phyloP scores from a whole-genome alignment of 2,113 vertebrate genomes.

The Cygnus buccinator region DNA sequence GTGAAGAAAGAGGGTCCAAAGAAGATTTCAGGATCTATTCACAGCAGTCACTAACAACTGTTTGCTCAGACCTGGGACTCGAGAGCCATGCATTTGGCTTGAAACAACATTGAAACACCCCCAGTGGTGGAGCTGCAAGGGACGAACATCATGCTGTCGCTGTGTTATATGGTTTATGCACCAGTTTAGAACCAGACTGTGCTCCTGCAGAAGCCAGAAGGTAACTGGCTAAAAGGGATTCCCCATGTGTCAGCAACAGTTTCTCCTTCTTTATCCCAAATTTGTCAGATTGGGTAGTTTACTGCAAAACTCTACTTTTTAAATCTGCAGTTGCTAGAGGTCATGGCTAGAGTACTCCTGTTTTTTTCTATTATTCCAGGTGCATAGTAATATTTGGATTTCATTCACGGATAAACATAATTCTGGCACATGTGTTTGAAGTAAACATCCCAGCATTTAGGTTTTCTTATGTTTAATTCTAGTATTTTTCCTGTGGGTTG shows the following conservation, averaged over 20 bases:
- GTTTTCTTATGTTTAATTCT: not conserved
- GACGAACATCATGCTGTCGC: accelerated
- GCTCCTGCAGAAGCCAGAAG: not conserved
- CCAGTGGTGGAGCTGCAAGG: not conserved
- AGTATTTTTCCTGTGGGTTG: not conserved
- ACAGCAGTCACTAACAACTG: not conserved
- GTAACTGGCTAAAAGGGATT: not conserved
- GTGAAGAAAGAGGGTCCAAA: not conserved
- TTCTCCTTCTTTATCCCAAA: not conserved
- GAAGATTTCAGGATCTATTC: not conserved
- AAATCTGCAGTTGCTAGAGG: not conserved
- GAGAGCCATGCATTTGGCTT: accelerated
- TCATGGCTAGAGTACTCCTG: not conserved
- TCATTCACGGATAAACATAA: not conserved
- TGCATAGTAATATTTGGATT: not conserved
- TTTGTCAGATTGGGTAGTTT: not conserved
- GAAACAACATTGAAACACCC: not conserved
- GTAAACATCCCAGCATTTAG: not conserved
- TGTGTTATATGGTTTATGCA: accelerated
- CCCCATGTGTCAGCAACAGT: not conserved
- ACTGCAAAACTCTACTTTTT: not conserved
- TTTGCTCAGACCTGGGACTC: not conserved
- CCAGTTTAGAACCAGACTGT: not conserved
- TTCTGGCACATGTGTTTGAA: not conserved
- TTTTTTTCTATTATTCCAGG: not conserved